Conservation (phyloP, 2,113 vertebrate species). For the Nibea coibor region DNA sequence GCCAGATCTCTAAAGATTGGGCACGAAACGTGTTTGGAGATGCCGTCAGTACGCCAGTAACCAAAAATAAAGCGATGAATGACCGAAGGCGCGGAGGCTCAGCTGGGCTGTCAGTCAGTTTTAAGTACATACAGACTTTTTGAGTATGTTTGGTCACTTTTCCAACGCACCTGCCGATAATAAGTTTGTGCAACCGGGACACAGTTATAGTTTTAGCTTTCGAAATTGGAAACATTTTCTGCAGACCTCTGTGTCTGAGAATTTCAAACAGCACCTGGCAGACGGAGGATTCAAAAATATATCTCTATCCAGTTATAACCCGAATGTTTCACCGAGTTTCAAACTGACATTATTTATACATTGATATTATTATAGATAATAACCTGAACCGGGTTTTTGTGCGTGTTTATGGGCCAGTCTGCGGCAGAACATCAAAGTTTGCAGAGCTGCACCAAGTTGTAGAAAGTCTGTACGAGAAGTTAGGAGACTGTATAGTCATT, state of each 20-base stretch:
- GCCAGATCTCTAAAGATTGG: background rate
- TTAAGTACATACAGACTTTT: background rate
- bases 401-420: background rate
- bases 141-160: background rate
- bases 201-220: background rate
- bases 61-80: background rate
- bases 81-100: background rate
- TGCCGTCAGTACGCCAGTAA: background rate
- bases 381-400: background rate
- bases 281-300: background rate
- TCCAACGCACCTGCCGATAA: slow-evolving; percentile 19
- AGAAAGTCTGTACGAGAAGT: too few relatives aligned
- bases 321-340: background rate
- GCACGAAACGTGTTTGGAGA: background rate
- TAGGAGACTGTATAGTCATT: too few relatives aligned
- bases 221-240: background rate
- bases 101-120: background rate
- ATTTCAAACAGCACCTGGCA: background rate
- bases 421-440: background rate
- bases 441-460: background rate
- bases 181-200: background rate
- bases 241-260: background rate
- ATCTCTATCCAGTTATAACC: background rate
- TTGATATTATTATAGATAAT: background rate
- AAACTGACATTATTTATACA: background rate